These are phyloP conservation scores for Thymelicus lineola DNA, from an alignment of 2,888 invertebrate genomes.

Conservation along the genomic window DNA sequence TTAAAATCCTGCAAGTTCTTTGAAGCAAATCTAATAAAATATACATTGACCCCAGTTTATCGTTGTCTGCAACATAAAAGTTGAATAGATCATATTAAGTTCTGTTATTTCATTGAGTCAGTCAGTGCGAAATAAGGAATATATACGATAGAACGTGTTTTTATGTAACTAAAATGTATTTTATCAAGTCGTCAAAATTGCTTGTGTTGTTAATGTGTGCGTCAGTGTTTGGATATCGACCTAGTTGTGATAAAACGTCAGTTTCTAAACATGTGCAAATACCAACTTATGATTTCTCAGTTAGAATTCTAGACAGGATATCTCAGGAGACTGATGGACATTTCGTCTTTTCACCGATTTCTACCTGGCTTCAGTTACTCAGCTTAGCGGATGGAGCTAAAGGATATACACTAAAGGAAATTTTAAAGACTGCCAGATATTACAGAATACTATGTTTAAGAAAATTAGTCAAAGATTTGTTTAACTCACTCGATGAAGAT, in stretches of 20 bases:
- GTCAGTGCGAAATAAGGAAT: conserved; percentile 2
- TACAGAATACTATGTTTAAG: conserved; percentile 62
- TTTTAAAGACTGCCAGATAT: conserved; percentile 58
- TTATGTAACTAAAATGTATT: not conserved
- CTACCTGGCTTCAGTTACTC: conserved; percentile 68
- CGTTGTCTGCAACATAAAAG: conserved; percentile 1
- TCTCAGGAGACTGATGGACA: conserved; percentile 66
- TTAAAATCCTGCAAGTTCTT: conserved; percentile 1
- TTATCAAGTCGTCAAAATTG: conserved; percentile 17
- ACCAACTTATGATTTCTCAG: conserved; percentile 52
- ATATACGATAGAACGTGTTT: not conserved
- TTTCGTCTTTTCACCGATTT: conserved; percentile 67
- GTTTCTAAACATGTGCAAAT: conserved; percentile 46
- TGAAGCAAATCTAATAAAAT: conserved; percentile 1
- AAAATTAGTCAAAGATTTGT: conserved; percentile 11
- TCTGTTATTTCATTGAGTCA: not conserved
- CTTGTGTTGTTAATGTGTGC: conserved; percentile 11
- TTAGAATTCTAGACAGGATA: conserved; percentile 48
- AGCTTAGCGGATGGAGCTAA: conserved; percentile 65
- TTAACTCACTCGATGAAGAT: conserved; percentile 62
- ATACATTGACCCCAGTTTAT: conserved; percentile 34
- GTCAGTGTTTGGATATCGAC: conserved; percentile 7
- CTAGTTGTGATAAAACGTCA: conserved; percentile 31
- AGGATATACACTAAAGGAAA: conserved; percentile 59
- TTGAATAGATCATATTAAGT: not conserved